Percentiles rank a stretch among this genome's conserved stretches.
Conservation (phyloP, 2,113 vertebrate genomes). For the Rhinopomastus cyanomelas region DNA sequence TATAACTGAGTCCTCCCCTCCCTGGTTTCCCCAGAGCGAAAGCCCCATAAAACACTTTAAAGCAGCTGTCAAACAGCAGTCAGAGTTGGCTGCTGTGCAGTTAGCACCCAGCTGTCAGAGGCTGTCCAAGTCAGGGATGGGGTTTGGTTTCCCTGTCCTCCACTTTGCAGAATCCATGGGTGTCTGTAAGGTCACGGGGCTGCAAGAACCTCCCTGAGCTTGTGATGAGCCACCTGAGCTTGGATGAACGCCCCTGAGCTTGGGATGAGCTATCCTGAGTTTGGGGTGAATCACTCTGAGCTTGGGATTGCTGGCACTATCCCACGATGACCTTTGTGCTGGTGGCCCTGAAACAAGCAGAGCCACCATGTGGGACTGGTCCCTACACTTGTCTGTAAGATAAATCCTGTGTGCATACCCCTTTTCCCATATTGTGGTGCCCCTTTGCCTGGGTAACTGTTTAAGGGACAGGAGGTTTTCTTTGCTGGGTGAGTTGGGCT, state of each 20-base stretch:
- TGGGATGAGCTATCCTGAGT: no score
- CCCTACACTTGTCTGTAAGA: neutral
- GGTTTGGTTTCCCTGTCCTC: neutral
- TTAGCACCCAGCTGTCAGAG: accelerated
- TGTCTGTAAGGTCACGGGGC: neutral
- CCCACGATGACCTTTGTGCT: neutral
- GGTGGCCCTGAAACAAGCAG: neutral
- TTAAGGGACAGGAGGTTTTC: accelerated
- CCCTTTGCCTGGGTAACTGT: accelerated
- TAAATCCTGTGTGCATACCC: neutral
- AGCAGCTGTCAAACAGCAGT: accelerated
- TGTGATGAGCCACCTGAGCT: no score
- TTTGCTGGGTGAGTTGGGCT: neutral
- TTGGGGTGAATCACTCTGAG: neutral
- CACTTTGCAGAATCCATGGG: accelerated
- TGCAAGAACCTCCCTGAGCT: no score
- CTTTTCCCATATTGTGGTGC: accelerated
- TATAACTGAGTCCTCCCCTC: neutral
- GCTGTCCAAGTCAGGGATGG: neutral
- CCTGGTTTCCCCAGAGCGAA: neutral
- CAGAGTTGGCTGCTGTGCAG: neutral
- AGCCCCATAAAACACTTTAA: neutral
- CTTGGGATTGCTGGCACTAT: neutral
- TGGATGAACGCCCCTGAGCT: no score
- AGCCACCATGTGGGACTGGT: accelerated